Conservation (phyloP, 1,140 invertebrate genomes). For the Adoxophyes honmai region DNA sequence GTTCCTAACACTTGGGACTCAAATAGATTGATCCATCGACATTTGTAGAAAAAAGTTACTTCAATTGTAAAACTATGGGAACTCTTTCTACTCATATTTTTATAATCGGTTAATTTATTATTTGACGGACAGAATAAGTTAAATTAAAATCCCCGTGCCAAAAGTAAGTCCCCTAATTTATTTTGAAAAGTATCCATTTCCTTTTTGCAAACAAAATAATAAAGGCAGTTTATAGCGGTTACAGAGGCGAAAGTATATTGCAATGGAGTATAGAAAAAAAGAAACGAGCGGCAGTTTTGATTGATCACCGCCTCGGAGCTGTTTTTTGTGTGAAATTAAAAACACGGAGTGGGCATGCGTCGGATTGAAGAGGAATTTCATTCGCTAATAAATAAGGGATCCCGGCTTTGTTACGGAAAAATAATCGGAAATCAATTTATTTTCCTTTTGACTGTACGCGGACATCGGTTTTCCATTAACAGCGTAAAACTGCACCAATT, state of each 20-base stretch:
- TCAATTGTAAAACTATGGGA: no score
- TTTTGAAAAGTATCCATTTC: slow-evolving; percentile 69
- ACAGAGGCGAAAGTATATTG: slow-evolving; percentile 70
- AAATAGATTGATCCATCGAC: no score
- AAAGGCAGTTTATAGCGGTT: slow-evolving; percentile 70
- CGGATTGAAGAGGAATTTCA: slow-evolving; percentile 72
- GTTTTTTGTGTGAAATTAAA: slow-evolving; percentile 76
- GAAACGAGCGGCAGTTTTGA: slow-evolving; percentile 66
- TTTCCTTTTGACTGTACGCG: slow-evolving; percentile 43
- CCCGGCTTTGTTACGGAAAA: slow-evolving; percentile 51
- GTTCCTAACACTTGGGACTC: no score
- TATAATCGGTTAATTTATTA: no score
- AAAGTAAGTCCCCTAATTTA: slow-evolving; percentile 49
- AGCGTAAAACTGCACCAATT: no score
- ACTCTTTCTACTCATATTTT: no score
- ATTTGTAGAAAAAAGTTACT: no score
- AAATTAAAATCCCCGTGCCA: neutral
- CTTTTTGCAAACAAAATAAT: slow-evolving; percentile 71
- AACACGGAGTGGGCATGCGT: slow-evolving; percentile 68
- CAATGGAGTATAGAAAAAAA: slow-evolving; percentile 68
- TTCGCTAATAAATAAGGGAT: slow-evolving; percentile 52
- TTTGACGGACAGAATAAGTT: neutral
- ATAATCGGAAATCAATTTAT: slow-evolving; percentile 62
- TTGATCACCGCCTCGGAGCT: slow-evolving; percentile 70
- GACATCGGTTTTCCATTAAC: slow-evolving; percentile 52